Base-by-base conservation (phyloP, 2,113 vertebrate genomes). In the Eublepharis macularius region DNA sequence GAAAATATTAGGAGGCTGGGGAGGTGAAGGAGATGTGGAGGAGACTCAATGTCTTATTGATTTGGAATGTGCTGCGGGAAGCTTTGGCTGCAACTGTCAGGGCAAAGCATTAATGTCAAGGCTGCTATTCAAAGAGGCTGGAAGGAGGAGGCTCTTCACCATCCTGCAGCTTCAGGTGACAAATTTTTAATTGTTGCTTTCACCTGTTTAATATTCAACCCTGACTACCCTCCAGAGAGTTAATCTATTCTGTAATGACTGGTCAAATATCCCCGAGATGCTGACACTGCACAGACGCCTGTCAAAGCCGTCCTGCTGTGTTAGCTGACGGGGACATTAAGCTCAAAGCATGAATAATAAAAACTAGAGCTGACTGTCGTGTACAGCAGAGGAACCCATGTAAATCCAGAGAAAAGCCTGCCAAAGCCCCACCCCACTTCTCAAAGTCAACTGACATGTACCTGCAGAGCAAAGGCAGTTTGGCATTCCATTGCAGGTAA, bases 381-480 rank as follows among this genome's bases (percentile, higher is more conserved):
- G 57, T 66, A 88, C 68, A 76, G 14, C 39, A 69, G 17, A 2
- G 51, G 0, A 49, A 76, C 79, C 68, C 63, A 69, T 12, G 4
- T 3, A 89, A 63, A 76, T 81, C 65, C 75, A 79, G 77, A 57
- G 49, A 60, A 12, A 12, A 63, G 3, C 43, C 21, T 19, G 43
- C 63, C 17, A 10, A 47, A 88, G 32, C 29, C 69, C 66, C 54
- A 77, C 2, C 75, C n/a, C 84, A 2, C 13, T 26, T 54, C 6
- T 87, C 77, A 93, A 89, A 87, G 84, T 91, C 82, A 82, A 49
- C 77, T 82, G 47, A 60, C n/a, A 65, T 79, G 72, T 85, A 88
- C 81, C 69, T 41, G 26, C 29, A 66, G 43, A 93, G 81, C 75
- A 82, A 74, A 84, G 93, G 84, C 4, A 14, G 72, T 73, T 81